Percentiles rank a stretch among this genome's conserved stretches.
Evolutionary conservation across 1,140 invertebrate species (phyloP).

Genomic region (Frieseomelitta varia): DNA sequence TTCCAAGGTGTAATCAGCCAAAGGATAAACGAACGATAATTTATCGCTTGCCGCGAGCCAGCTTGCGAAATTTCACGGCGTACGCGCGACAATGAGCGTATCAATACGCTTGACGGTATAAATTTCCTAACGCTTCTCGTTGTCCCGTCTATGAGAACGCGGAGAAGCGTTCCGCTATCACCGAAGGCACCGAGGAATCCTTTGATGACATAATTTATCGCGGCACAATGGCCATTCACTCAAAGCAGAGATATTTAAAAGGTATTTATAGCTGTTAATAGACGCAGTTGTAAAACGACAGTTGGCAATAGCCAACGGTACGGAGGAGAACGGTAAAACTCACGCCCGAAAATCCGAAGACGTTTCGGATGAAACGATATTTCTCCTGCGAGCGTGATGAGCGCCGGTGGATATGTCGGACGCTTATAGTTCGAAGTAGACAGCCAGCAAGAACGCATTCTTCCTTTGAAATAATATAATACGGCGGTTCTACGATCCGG

Average conservation of each 20-base stretch:
- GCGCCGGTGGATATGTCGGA: neutral
- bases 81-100: neutral
- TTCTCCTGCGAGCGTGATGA: neutral
- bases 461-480: conserved; percentile 32
- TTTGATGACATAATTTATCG: conserved; percentile 17
- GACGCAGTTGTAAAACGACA: neutral
- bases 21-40: neutral
- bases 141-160: no score
- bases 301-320: neutral
- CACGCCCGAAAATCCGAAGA: conserved; percentile 8
- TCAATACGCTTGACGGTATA: conserved; percentile 19
- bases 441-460: neutral
- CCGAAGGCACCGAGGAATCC: neutral
- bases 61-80: neutral
- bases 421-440: conserved; percentile 39
- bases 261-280: conserved; percentile 34
- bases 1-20: neutral
- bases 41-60: neutral
- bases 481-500: conserved; percentile 27
- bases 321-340: conserved; percentile 3
- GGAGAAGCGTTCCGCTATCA: neutral
- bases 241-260: neutral
- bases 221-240: neutral
- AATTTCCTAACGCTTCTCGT: neutral
- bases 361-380: conserved; percentile 30